Evolutionary conservation across 2,797 vertebrate species (phyloP), one percentile per base, ranked within the genome.

Genomic region (Steatocranus sp.): DNA sequence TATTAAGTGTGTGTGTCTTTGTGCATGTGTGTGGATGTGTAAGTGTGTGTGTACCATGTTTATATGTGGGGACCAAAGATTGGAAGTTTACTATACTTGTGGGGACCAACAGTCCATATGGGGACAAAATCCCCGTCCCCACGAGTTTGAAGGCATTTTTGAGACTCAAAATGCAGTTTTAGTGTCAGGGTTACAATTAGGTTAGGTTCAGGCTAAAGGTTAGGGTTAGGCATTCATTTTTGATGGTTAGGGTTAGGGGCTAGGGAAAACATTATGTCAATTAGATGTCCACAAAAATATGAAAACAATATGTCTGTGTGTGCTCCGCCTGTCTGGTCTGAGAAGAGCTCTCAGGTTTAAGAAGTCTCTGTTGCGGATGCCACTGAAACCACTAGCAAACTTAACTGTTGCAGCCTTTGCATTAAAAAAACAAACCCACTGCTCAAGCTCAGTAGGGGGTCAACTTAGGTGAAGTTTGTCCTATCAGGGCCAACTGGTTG

Each of bases 81-180:
- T n/a, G 30, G 17, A 61, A 34, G 17, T n/a, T 34, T 61, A 61
- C 56, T 61, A 5, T 61, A 34, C 17, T 61, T 61, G 17, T 61
- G 30, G 17, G 17, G 54, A 58, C 27, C 9, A 34, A 58, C 17
- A 58, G 30, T 3, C 30, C 6, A 11, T 34, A 58, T 34, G 4
- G 30, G 56, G 30, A 61, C 30, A 61, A 61, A 61, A 61, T 0
- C 6, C 6, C 17, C 0, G 0, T 61, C 10, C 2, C 30, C 1
- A 11, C 2, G 0, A 34, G 30, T n/a, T 61, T 12, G 1, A 61
- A 61, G 56, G 30, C 10, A 34, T 61, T 61, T 61, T 61, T 34
- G 17, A 61, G 56, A 61, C 30, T 61, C 17, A n/a, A 61, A 34
- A 7, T 34, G 56, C 18, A 11, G 30, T 61, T 61, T 61, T 34